Percentiles rank a stretch among this genome's conserved stretches.
Conservation (phyloP, 1,140 invertebrate species). For the Chymomyza costata region DNA sequence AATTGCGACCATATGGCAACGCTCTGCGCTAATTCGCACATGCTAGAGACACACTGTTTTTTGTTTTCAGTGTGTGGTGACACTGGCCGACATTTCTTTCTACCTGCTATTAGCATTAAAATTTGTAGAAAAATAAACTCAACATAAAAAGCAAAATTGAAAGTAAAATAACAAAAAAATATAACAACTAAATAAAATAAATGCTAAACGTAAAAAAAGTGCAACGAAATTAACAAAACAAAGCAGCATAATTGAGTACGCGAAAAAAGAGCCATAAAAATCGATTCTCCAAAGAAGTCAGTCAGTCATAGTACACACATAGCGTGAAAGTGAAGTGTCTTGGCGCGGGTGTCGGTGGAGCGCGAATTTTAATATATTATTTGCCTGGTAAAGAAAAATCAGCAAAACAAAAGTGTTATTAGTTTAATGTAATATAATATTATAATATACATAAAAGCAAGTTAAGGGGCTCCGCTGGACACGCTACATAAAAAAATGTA, state of each 20-base stretch:
- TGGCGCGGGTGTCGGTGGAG: constrained; percentile 61
- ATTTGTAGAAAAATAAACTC: constrained; percentile 46
- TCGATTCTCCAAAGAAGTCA: constrained; percentile 70
- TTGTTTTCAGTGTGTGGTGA: too few relatives aligned
- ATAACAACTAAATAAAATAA: constrained; percentile 7
- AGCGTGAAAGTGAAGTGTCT: constrained; percentile 32
- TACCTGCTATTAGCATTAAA: constrained; percentile 23
- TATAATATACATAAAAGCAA: constrained; percentile 44
- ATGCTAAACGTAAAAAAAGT: constrained; percentile 1
- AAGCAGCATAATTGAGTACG: constrained; percentile 24
- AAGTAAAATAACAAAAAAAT: constrained; percentile 34
- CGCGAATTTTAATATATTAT: constrained; percentile 2
- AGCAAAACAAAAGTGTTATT: constrained; percentile 40
- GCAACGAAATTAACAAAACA: constrained; percentile 1
- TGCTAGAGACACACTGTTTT: too few relatives aligned
- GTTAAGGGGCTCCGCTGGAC: constrained; percentile 13
- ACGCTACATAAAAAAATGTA: constrained; percentile 5
- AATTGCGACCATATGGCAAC: too few relatives aligned
- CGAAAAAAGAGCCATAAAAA: constrained; percentile 65
- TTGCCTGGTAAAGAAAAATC: constrained; percentile 37
- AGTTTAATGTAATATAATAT: too few relatives aligned
- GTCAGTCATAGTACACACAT: constrained; percentile 15
- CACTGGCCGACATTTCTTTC: too few relatives aligned
- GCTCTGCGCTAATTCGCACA: too few relatives aligned
- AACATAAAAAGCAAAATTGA: constrained; percentile 38